Percentiles rank a stretch among this genome's conserved stretches.
Conservation (phyloP, 2,888 invertebrate species). For the Eilema caniola region DNA sequence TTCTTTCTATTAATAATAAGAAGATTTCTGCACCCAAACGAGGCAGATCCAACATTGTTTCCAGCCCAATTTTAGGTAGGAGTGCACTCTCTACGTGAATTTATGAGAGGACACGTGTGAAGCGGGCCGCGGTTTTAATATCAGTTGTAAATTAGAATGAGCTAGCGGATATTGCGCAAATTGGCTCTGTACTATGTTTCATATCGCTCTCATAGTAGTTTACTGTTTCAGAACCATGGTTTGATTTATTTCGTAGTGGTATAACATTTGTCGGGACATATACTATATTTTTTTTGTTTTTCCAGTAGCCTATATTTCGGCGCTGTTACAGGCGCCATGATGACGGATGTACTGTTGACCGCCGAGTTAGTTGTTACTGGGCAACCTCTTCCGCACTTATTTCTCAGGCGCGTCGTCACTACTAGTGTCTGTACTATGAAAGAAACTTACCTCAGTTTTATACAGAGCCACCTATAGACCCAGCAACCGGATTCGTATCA, state of each 20-base stretch:
- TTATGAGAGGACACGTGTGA: constrained; percentile 69
- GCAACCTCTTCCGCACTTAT: too few relatives aligned
- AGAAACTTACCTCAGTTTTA: too few relatives aligned
- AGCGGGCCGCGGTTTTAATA: constrained; percentile 73
- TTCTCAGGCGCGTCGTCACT: too few relatives aligned
- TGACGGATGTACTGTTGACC: too few relatives aligned
- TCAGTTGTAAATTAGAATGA: constrained; percentile 73
- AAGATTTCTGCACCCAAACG: constrained; percentile 46
- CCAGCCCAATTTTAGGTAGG: constrained; percentile 46
- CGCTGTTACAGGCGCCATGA: too few relatives aligned
- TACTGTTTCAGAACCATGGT: constrained; percentile 52
- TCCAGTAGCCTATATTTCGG: too few relatives aligned
- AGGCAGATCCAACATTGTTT: constrained; percentile 49
- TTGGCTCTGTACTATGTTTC: constrained; percentile 44
- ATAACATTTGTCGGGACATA: too few relatives aligned
- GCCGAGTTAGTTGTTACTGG: too few relatives aligned
- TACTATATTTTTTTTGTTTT: too few relatives aligned
- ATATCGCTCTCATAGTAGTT: constrained; percentile 39
- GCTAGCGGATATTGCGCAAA: constrained; percentile 58
- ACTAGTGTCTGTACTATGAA: too few relatives aligned
- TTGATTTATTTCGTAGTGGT: constrained; percentile 25
- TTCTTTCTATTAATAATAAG: constrained; percentile 47
- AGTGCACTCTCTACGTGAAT: constrained; percentile 48
- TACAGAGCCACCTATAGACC: too few relatives aligned
- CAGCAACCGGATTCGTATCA: too few relatives aligned